A percentile compares a stretch with the other conserved stretches of the same genome.
Evolutionary conservation across 2,113 vertebrate species (phyloP).

Genomic region (Podarcis cretensis): DNA sequence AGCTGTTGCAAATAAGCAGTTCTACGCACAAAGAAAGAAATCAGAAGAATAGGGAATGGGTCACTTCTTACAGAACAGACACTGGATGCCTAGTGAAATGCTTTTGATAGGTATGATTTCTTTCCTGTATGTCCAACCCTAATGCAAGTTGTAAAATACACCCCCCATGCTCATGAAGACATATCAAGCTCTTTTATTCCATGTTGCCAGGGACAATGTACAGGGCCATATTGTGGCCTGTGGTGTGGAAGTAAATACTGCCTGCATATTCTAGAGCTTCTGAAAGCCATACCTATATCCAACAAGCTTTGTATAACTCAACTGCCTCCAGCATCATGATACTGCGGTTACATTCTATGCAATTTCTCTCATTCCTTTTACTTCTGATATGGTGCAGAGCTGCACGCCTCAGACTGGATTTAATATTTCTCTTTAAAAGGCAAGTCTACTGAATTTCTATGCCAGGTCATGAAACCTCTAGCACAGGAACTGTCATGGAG

Average conservation of each 20-base stretch:
- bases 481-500: neutral
- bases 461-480: neutral
- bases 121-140: neutral
- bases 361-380: neutral
- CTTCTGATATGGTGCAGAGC: neutral
- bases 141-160: neutral
- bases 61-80: neutral
- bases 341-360: neutral
- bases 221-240: neutral
- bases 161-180: neutral
- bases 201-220: too few relatives aligned
- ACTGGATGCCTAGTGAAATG: neutral
- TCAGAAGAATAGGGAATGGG: too few relatives aligned
- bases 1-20: too few relatives aligned
- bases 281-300: neutral
- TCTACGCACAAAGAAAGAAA: too few relatives aligned
- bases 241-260: neutral
- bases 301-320: neutral
- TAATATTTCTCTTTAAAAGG: neutral
- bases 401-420: neutral
- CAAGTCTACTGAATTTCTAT: conserved; percentile 3
- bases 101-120: neutral
- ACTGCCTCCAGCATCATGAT: neutral
- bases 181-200: neutral
- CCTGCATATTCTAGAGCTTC: neutral